Percentiles rank a stretch among this genome's conserved stretches.
These are phyloP conservation scores for Batillaria attramentaria DNA, from an alignment of 1,140 invertebrate genomes.

Conservation along the genomic window DNA sequence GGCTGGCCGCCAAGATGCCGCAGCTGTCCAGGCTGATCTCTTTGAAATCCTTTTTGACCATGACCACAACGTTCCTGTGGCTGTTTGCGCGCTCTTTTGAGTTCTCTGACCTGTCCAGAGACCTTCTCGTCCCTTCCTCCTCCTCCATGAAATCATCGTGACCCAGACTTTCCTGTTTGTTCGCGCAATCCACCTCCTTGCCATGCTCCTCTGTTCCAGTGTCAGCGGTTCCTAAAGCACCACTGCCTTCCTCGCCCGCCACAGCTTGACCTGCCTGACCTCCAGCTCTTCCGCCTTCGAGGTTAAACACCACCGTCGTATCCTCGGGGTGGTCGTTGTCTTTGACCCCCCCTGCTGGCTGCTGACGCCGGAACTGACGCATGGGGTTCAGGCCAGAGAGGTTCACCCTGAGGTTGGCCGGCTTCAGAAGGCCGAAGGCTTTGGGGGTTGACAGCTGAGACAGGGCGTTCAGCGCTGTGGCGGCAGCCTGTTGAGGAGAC, in stretches of 20 bases:
- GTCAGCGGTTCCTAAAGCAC: not conserved
- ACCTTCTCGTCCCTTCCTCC: slow-evolving; percentile 17
- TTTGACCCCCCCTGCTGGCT: not conserved
- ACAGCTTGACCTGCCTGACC: not conserved
- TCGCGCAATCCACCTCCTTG: not conserved
- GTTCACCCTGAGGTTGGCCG: slow-evolving; percentile 26
- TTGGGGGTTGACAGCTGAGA: slow-evolving; percentile 16
- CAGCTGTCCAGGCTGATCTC: slow-evolving; percentile 59
- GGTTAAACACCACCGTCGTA: not conserved
- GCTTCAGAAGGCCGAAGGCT: slow-evolving; percentile 16
- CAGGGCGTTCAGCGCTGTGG: slow-evolving; percentile 10
- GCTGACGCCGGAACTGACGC: not conserved
- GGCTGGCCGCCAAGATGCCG: slow-evolving; percentile 60
- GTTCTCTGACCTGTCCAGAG: slow-evolving; percentile 16
- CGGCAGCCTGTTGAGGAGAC: slow-evolving; percentile 18
- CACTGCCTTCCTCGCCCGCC: not conserved
- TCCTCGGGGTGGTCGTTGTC: not conserved
- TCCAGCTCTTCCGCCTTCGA: not conserved
- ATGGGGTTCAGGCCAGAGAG: slow-evolving; percentile 15
- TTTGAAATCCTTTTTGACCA: slow-evolving; percentile 30
- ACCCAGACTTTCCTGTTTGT: too few relatives aligned
- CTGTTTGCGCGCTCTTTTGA: slow-evolving; percentile 10
- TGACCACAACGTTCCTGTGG: slow-evolving; percentile 18
- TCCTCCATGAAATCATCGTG: too few relatives aligned
- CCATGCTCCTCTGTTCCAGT: not conserved